Base-by-base conservation (phyloP, 2,888 invertebrate species). In the Macrosoma leucophasiata region DNA sequence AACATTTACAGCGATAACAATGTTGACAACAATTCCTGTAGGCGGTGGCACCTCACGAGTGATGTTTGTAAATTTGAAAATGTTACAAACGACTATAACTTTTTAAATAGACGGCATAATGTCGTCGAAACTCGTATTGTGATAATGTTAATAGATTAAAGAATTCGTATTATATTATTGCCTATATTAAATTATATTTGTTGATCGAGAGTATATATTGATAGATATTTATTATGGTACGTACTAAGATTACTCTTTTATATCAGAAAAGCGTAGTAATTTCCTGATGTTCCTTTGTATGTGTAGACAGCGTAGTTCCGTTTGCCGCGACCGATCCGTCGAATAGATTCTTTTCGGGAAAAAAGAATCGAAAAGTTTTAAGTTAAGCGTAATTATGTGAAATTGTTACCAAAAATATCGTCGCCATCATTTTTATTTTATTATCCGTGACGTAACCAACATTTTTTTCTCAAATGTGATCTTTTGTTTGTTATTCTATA, bases 151-250 rank as follows among this genome's bases (percentile, higher is more conserved):
- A 63, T 73, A 71, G 62, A 58, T 64, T 67, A 61, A 63, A 62
- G 55, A 62, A 60, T 64, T 69, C 65, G 69, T 71, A 70, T 67
- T 64, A 66, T 70, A 67, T 67, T 70, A 69, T 69, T 66, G 69
- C 68, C 68, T 69, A 69, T 69, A 68, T 65, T 72, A 70, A 72
- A 73, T 74, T 74, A 74, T 75, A 74, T 75, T 74, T 75, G 76
- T 76, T 73, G 74, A 75, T 70, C 65, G 73, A 73, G 67, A 69
- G 62, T 72, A 73, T 74, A 75, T 72, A 76, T 75, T 74, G 71
- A 73, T 75, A 74, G 72, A 75, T 76, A 71, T 76, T 74, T 75
- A 75, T 76, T 66, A 65, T 58, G 64, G 59, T 69, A 64, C 61
- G 56, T 63, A 64, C 59, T 62, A 62, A 65, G 69, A 62, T 68